phyloP scores from a whole-genome alignment of 2,113 vertebrate genomes.

The Tupaia chinensis region DNA sequence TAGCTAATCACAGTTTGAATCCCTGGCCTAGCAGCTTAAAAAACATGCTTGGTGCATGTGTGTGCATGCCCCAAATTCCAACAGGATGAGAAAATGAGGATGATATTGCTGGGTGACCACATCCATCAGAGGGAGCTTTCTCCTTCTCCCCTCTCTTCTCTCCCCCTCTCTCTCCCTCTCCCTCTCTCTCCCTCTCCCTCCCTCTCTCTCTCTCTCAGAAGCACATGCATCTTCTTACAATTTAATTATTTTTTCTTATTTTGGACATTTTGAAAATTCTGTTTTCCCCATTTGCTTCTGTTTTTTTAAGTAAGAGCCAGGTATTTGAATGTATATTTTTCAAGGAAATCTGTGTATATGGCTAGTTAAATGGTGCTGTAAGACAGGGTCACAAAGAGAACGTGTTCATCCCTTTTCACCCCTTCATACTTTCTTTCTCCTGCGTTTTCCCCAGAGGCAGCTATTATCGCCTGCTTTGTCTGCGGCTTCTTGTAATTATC shows the following conservation, averaged over 20 bases:
- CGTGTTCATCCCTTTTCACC: rapidly evolving
- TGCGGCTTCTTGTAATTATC: not conserved
- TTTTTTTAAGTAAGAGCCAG: not conserved
- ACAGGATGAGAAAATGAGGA: no score
- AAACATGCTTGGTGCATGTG: no score
- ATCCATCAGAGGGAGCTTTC: no score
- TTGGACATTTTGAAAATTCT: not conserved
- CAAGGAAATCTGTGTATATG: not conserved
- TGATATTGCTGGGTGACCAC: no score
- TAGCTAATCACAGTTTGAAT: no score
- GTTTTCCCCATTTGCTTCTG: not conserved
- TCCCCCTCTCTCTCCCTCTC: no score
- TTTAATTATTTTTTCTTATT: not conserved
- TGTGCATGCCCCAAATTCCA: no score
- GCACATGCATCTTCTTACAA: no score
- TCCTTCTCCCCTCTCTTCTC: no score
- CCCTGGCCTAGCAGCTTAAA: no score
- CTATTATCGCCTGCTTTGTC: not conserved
- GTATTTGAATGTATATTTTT: not conserved
- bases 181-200: no score
- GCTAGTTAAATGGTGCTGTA: not conserved
- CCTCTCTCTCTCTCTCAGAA: no score
- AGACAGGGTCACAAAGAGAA: not conserved
- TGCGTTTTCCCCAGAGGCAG: not conserved
- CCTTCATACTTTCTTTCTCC: not conserved